Evolutionary conservation across 2,888 invertebrate species (phyloP), one percentile per base, ranked within the genome.

Genomic region (Lomographa bimaculata): DNA sequence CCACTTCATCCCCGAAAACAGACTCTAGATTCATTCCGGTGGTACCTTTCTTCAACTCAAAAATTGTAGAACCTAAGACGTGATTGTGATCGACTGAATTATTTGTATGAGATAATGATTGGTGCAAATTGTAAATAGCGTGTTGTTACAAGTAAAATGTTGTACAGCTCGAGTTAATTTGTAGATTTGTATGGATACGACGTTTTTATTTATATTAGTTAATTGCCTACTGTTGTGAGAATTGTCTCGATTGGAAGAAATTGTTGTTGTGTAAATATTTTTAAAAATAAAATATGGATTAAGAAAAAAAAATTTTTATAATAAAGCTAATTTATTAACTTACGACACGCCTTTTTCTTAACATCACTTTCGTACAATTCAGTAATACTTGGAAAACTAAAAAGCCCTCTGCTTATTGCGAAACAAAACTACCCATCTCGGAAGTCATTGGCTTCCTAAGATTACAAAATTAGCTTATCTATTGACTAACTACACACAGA

Each of bases 321-420:
- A 80, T 75, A 80, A 85, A 80, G 73, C 64, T 68, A 85, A 87
- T 87, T 87, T 87, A 87, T 87, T 87, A 73, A 56, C 56, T 58
- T 64, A 60, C 55, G n/a, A 52, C 53, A 57, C 49, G 14, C 14
- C 50, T 44, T 45, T 49, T 49, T 47, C 27, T 45, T 34, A 28
- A 43, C 43, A 53, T 38, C 30, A 36, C 35, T 37, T 30, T 29
- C 40, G 41, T 38, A 46, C 49, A 38, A 45, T 55, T 55, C 47
- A 53, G 50, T 54, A 56, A 49, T 42, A 52, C 50, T 50, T 18
- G 46, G 4, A 41, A 54, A 67, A 62, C 43, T 42, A 53, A 61
- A 62, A 29, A 29, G 33, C 34, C 41, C 41, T n/a, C n/a, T 48
- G 33, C 42, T 32, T 45, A 44, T 39, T 53, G 33, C 39, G 34